Base-by-base conservation (phyloP, 1,140 invertebrate species). In the Pinna nobilis region DNA sequence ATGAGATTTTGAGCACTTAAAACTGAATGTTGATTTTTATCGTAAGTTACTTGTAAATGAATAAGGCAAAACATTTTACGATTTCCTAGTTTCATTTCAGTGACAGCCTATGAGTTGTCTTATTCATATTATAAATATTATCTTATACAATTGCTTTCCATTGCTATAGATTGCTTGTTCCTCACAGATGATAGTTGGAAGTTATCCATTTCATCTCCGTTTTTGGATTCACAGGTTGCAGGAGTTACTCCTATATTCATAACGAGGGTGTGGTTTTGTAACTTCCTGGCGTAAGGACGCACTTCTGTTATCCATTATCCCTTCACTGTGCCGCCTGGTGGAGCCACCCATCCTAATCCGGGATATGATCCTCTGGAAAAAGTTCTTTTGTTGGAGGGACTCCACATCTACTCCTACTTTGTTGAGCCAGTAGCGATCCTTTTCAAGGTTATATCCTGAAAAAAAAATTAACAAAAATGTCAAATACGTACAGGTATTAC, bases 391-490 rank as follows among this genome's bases (percentile, higher is more conserved):
- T 41, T 63, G 59, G 33, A 75, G 60, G 3, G 66, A 55, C 23
- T 75, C 61, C 2, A 75, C 20, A 15, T 75, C 73, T 5, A 75
- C 61, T 5, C 73, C 73, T 2, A 67, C 73, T 44, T 75, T 75
- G 23, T 55, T 50, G 4, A 75, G 32, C 73, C 73, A 75, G n/a
- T 55, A 23, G 44, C 53, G 50, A 15, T 75, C 73, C 33, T 70
- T 70, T 20, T 65, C 67, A 28, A 70, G 28, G 4, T 15, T 47
- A 37, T 75, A 75, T n/a, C 73, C 73, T 75, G 35, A 3, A 75
- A 74, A 25, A 66, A 18, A 59, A 33, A 23, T 11, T 9, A 37
- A 15, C 11, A 35, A 7, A 60, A 32, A 59, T 33, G 5, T 53
- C 2, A 18, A 51, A 51, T 23, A 51, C n/a, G n/a, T n/a, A n/a